Base-by-base conservation (phyloP, 2,797 vertebrate genomes). In the Alca torda region DNA sequence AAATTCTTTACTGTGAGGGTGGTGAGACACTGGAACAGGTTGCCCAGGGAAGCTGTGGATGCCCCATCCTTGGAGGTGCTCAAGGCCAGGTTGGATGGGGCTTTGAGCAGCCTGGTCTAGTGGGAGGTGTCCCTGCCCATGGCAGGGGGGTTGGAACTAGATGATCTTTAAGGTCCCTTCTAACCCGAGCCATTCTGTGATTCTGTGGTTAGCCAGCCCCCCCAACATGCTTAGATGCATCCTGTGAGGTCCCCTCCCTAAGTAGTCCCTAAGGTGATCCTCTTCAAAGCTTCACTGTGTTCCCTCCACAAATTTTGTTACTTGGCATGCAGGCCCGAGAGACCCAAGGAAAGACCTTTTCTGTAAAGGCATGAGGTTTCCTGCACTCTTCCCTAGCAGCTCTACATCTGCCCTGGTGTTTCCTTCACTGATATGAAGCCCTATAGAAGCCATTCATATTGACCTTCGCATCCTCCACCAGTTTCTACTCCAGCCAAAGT, bases 141-240 rank as follows among this genome's bases (percentile, higher is more conserved):
- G 45, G 45, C 45, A 45, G 45, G 45, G 45, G 45, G 45, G 45
- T 3, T 45, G 45, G 43, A 18, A 45, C 43, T 45, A 45, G 43
- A 18, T 45, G 43, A 18, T 45, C 43, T 18, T 45, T 45, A 45
- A 45, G 17, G 43, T 45, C 37, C 43, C 43, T 45, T 45, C 43
- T 4, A 45, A 45, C 43, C 43, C 18, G 43, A 45, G 43, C 43
- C 43, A 45, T 45, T 45, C 43, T 45, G 43, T 45, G 43, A 19
- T 45, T 45, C 43, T 19, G 18, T 45, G 45, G 18, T 19, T 45
- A 63, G 35, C 24, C 39, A 83, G 26, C 11, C 74, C 45, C n/a
- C 90, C 35, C 39, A 74, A 0, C 20, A 70, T 0, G 0, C 5
- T 70, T 45, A 48, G 24, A 67, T 67, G 43, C 30, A 73, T 50